Percentiles rank a stretch among this genome's conserved stretches.
Conservation (phyloP, 2,888 invertebrate genomes). For the Onchidella celtica region DNA sequence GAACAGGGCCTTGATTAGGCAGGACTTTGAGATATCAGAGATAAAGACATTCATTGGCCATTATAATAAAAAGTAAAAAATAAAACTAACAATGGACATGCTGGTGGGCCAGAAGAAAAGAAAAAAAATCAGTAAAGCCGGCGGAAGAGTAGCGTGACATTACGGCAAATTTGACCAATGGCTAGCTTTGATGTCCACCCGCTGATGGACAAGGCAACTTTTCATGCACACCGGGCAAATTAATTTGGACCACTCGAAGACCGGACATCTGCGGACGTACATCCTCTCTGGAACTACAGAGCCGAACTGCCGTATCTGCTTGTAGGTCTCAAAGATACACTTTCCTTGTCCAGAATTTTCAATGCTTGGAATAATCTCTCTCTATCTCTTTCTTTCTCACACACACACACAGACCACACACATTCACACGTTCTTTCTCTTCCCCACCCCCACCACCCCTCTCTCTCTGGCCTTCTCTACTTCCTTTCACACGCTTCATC, state of each 20-base stretch:
- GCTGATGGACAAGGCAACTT: neutral
- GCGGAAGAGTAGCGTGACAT: neutral
- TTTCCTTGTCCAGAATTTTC: no score
- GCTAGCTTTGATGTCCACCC: neutral
- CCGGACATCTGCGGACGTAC: conserved; percentile 13
- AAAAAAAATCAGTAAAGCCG: neutral
- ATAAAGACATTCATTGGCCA: neutral
- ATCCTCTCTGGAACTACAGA: no score
- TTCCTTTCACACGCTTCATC: no score
- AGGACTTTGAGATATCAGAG: neutral
- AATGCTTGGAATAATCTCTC: no score
- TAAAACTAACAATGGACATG: neutral
- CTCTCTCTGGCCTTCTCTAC: no score
- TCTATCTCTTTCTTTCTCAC: no score
- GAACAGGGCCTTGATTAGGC: neutral
- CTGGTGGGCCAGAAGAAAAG: neutral
- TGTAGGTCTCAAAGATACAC: no score
- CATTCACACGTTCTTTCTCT: no score
- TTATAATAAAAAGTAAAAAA: neutral
- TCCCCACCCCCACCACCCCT: no score
- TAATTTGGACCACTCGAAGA: conserved; percentile 11
- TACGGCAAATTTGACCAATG: neutral
- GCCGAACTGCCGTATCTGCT: neutral
- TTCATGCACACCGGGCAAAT: neutral
- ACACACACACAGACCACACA: no score